phyloP scores from a whole-genome alignment of 2,888 invertebrate genomes.

The Microchrysa polita region DNA sequence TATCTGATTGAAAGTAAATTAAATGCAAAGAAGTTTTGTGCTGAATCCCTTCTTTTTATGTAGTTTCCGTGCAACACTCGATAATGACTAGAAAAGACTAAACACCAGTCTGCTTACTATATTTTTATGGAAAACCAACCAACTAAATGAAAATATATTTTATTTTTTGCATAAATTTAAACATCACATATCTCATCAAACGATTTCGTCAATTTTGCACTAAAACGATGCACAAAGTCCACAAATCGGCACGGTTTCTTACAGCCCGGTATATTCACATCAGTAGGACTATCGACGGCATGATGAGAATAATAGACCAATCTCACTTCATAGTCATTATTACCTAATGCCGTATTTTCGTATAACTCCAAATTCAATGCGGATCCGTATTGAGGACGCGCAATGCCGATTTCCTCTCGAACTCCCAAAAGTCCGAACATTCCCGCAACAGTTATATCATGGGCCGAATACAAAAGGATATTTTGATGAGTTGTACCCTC shows the following conservation, averaged over 20 bases:
- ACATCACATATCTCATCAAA: too few relatives aligned
- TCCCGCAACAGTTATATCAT: slow-evolving; percentile 79
- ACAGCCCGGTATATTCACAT: slow-evolving; percentile 5
- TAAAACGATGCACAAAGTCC: not conserved
- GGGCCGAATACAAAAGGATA: slow-evolving; percentile 75
- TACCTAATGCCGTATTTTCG: slow-evolving; percentile 55
- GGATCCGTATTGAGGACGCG: slow-evolving; percentile 77
- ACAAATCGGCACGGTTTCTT: not conserved
- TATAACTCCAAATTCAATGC: slow-evolving; percentile 75
- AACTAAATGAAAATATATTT: too few relatives aligned
- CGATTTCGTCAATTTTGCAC: too few relatives aligned
- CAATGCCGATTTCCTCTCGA: slow-evolving; percentile 62
- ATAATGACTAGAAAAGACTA: too few relatives aligned
- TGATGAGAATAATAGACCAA: slow-evolving; percentile 58
- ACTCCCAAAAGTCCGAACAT: slow-evolving; percentile 75
- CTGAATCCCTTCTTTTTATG: too few relatives aligned
- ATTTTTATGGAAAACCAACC: too few relatives aligned
- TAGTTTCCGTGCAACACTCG: too few relatives aligned
- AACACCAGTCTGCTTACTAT: too few relatives aligned
- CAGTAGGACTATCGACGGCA: not conserved
- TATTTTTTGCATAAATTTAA: too few relatives aligned
- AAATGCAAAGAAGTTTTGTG: too few relatives aligned
- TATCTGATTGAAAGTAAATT: too few relatives aligned
- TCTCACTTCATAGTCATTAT: slow-evolving; percentile 65
- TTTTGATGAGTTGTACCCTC: slow-evolving; percentile 59